A percentile compares a stretch with the other conserved stretches of the same genome.
Conservation (phyloP, 2,888 invertebrate species). For the Podotricha telesiphe region DNA sequence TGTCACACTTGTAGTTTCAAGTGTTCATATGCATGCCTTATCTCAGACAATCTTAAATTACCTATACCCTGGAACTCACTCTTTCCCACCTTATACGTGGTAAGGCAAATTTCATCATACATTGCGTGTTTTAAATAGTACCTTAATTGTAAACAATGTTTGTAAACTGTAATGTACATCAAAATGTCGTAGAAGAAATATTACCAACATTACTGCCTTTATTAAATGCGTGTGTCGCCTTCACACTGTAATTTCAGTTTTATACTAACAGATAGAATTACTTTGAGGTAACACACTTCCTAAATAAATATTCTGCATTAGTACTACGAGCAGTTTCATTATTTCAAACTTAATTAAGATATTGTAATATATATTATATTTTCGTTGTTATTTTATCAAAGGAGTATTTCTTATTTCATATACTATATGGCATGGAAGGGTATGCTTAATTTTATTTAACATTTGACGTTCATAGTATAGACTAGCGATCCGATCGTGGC, state of each 20-base stretch:
- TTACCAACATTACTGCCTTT: conserved; percentile 18
- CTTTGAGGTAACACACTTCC: conserved; percentile 11
- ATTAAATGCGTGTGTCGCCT: conserved; percentile 29
- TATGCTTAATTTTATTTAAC: no score
- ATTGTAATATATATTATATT: neutral
- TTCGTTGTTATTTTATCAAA: no score
- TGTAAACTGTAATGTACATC: conserved; percentile 41
- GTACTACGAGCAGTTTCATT: neutral
- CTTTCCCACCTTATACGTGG: conserved; percentile 19
- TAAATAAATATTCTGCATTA: conserved; percentile 18
- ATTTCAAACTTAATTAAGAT: neutral
- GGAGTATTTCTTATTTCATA: no score
- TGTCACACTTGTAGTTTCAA: conserved; percentile 35
- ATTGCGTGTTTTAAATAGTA: conserved; percentile 41
- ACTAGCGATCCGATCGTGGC: no score
- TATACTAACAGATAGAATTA: conserved; percentile 2
- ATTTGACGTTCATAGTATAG: no score
- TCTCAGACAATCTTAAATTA: conserved; percentile 40
- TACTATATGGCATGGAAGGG: no score
- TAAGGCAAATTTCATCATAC: conserved; percentile 27
- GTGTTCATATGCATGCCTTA: conserved; percentile 43
- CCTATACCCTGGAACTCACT: conserved; percentile 25
- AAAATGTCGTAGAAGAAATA: conserved; percentile 29
- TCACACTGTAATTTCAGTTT: conserved; percentile 22
- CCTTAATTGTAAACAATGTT: conserved; percentile 34